A percentile compares a stretch with the other conserved stretches of the same genome.
These are phyloP conservation scores for Temnothorax rugatulus DNA, from an alignment of 2,888 invertebrate genomes.

Conservation along the genomic window DNA sequence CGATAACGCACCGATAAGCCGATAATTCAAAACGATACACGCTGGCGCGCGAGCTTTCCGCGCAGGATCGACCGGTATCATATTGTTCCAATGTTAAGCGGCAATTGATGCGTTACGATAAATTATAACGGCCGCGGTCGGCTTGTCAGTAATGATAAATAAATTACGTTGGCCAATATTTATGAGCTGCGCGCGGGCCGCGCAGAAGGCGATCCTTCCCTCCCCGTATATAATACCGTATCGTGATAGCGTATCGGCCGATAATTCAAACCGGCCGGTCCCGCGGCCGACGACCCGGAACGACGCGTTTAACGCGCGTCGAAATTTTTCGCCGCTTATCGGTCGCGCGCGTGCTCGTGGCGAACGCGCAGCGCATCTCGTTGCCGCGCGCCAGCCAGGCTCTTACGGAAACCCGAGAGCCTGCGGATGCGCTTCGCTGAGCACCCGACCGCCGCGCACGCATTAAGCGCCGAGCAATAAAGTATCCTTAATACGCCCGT, in stretches of 20 bases:
- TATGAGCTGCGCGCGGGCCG: constrained; percentile 19
- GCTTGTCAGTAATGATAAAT: constrained; percentile 54
- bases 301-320: constrained; percentile 67
- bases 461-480: constrained; percentile 74
- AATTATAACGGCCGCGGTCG: constrained; percentile 34
- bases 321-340: constrained; percentile 69
- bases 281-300: constrained; percentile 71
- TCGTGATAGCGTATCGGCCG: constrained; percentile 57
- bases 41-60: not conserved
- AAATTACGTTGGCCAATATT: constrained; percentile 47
- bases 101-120: constrained; percentile 47
- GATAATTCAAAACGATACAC: constrained; percentile 36
- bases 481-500: constrained; percentile 79
- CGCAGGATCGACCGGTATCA: not conserved
- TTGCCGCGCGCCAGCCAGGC: not conserved
- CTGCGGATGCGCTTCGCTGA: constrained; percentile 72
- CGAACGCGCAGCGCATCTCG: constrained; percentile 35
- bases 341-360: constrained; percentile 50
- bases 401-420: constrained; percentile 68
- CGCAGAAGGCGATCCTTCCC: constrained; percentile 10
- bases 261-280: constrained; percentile 64
- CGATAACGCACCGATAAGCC: constrained; percentile 36
- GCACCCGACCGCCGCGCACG: constrained; percentile 50
- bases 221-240: constrained; percentile 61
- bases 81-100: constrained; percentile 27